Evolutionary conservation across 2,888 invertebrate genomes (phyloP), one percentile per base, ranked within the genome.

Genomic region (Poecilus cupreus): DNA sequence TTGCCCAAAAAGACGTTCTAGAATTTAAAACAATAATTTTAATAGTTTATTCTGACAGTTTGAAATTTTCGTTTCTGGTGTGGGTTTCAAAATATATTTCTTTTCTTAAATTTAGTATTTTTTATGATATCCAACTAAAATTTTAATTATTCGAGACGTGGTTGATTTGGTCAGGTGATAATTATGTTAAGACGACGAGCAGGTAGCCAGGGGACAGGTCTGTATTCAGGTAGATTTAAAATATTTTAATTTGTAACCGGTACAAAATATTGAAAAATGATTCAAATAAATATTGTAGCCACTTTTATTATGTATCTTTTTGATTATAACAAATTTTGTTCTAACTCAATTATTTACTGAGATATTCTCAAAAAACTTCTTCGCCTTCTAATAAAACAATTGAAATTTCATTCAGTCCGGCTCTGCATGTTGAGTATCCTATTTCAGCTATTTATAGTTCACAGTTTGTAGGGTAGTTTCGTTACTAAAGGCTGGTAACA

Each of bases 91-190:
- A 54, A 54, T 16, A 57, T 4, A 16, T 18, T 32, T 32, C 1
- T 54, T 11, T 13, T 22, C 22, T 24, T 3, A 24, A 26, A 60
- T 24, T 60, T 60, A 60, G n/a, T 60, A 60, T 60, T 60, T 60
- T 60, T 60, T 60, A 60, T 43, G 8, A 16, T 70, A 39, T 2
- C 43, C 22, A 16, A 43, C 24, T 11, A 6, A n/a, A n/a, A 11
- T 39, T 70, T 70, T 70, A 39, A 70, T 72, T 72, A 60, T 60
- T 60, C n/a, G n/a, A 26, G 32, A 60, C n/a, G 26, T 20, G 26
- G 18, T 24, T 60, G 60, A 60, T 60, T 24, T 24, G 2, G n/a
- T 26, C 11, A 26, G n/a, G 26, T 11, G 60, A 60, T 60, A 60
- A 60, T 60, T 60, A n/a, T 60, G 60, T 60, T 60, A 24, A 60